phyloP scores from a whole-genome alignment of 2,797 vertebrate genomes.

The Acanthis flammea region DNA sequence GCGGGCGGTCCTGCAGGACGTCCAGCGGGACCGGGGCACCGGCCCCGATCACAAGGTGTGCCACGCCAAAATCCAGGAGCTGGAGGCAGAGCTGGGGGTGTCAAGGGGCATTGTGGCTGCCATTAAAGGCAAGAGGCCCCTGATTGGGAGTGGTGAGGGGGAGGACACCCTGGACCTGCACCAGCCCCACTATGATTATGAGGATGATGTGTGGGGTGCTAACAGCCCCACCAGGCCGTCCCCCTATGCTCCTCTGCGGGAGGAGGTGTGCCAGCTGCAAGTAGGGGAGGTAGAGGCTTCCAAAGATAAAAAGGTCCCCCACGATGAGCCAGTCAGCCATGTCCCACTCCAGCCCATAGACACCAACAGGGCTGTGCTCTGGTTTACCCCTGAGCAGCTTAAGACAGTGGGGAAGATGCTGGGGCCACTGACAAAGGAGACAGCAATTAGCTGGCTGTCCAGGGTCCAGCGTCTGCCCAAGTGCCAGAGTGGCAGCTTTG shows the following conservation, averaged over 20 bases:
- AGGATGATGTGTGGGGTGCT: slow-evolving; percentile 60
- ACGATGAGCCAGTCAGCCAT: neutral
- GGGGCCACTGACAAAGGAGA: slow-evolving; percentile 51
- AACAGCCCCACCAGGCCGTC: slow-evolving; percentile 40
- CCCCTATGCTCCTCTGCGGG: slow-evolving; percentile 55
- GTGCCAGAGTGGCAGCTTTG: neutral
- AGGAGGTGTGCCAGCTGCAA: slow-evolving; percentile 55
- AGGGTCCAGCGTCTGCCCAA: slow-evolving; percentile 42
- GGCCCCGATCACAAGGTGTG: slow-evolving; percentile 51
- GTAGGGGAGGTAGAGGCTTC: slow-evolving; percentile 11
- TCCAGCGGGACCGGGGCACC: slow-evolving; percentile 18
- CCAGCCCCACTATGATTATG: slow-evolving; percentile 29
- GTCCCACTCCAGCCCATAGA: slow-evolving; percentile 52
- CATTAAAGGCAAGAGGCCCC: slow-evolving; percentile 51
- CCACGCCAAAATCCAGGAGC: slow-evolving; percentile 58
- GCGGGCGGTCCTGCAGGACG: slow-evolving; percentile 51
- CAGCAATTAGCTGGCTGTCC: slow-evolving; percentile 49
- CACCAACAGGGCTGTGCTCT: slow-evolving; percentile 46
- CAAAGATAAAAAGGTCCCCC: slow-evolving; percentile 28
- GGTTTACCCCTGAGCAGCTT: slow-evolving; percentile 52
- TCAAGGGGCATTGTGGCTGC: slow-evolving; percentile 53
- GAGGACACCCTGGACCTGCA: slow-evolving; percentile 9
- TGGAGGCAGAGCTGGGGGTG: slow-evolving; percentile 61
- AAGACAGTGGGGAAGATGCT: slow-evolving; percentile 54
- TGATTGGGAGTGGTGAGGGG: neutral